Evolutionary conservation across 2,113 vertebrate species (phyloP), one percentile per base, ranked within the genome.

Genomic region (Origma solitaria): DNA sequence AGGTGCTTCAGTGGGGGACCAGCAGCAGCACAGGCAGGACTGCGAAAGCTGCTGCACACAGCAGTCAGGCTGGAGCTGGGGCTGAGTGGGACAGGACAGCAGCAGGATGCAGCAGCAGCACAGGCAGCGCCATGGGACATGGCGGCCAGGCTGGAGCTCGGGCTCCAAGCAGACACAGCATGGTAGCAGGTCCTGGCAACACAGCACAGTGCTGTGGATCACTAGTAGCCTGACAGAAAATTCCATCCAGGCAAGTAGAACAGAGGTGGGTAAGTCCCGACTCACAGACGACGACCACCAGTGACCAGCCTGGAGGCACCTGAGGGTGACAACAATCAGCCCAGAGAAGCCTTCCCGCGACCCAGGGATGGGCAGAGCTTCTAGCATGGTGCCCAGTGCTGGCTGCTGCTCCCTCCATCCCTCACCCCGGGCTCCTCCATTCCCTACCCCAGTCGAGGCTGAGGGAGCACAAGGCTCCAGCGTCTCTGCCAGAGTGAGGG

Each of bases 1-100:
- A 15, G 11, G 40, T 2, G 7, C 28, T 12, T 49, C 68, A 35
- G n/a, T 0, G 0, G 13, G 49, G 19, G 9, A n/a, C 3, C 3
- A 31, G 47, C 31, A 44, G n/a, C 0, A 0, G 33, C 42, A 33
- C 42, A 23, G 53, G 49, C 37, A 56, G 61, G 37, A 42, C 50
- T n/a, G 50, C 2, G 2, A 61, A 35, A 70, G 51, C n/a, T 51
- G 54, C 35, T 9, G 57, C 37, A 70, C 33, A 53, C 7, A 13
- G 22, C 0, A 3, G 51, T 20, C 6, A 7, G 45, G 44, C 35
- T 64, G 40, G 37, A 23, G 72, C 23, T 4, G 2, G 21, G 16
- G 66, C 40, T 47, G 19, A 22, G 53, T 0, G 0, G 38, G 37
- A 47, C 15, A 21, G 33, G 27, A 49, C 1, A 4, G 21, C 18